Conservation (phyloP, 2,113 vertebrate genomes). For the Morone chrysops region DNA sequence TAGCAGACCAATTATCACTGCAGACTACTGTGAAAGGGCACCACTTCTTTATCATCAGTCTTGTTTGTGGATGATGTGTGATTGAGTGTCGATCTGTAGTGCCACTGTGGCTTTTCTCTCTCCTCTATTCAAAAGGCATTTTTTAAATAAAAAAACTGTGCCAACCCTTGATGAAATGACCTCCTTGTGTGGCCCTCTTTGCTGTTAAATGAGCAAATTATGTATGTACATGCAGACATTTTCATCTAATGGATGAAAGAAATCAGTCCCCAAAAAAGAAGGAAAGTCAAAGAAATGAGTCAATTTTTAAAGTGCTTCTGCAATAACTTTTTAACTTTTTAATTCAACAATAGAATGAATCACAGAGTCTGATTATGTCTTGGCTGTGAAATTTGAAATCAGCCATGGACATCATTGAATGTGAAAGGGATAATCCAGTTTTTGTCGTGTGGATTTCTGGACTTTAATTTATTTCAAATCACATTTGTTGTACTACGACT, state of each 20-base stretch:
- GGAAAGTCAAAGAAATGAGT: not conserved
- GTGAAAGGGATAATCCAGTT: constrained; percentile 14
- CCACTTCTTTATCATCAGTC: constrained; percentile 21
- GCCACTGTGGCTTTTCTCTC: constrained; percentile 16
- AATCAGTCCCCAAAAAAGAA: not conserved
- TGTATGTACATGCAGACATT: constrained; percentile 40
- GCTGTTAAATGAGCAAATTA: constrained; percentile 35
- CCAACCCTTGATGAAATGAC: constrained; percentile 41
- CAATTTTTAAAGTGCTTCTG: not conserved
- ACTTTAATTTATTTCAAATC: not conserved
- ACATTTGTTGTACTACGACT: not conserved
- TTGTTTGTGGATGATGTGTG: constrained; percentile 32
- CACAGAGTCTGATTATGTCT: not conserved
- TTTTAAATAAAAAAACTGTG: constrained; percentile 16
- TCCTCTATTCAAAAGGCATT: constrained; percentile 33
- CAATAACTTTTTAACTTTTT: constrained; percentile 32
- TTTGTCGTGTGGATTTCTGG: not conserved
- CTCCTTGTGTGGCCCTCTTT: constrained; percentile 24
- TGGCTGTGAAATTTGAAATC: not conserved
- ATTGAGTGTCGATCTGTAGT: constrained; percentile 3
- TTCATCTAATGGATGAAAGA: constrained; percentile 21
- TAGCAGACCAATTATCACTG: constrained; percentile 22
- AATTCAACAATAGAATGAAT: not conserved
- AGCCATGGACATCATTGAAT: not conserved
- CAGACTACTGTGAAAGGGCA: constrained; percentile 15